These are phyloP conservation scores for Theropithecus gelada DNA, from an alignment of 2,113 vertebrate genomes.

Conservation along the genomic window DNA sequence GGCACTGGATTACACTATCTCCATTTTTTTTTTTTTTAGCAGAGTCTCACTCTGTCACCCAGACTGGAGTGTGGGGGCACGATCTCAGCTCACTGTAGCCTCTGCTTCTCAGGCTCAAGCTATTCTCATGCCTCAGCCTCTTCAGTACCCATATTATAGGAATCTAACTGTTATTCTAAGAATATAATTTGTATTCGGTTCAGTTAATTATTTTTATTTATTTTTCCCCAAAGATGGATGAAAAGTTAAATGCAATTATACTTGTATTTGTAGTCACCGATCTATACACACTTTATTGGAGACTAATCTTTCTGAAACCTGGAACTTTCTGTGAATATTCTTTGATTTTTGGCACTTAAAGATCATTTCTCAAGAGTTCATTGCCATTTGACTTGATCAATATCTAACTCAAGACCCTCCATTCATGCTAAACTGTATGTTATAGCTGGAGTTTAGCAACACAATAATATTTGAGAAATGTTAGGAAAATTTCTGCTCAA, in stretches of 20 bases:
- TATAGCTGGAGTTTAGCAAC: not conserved
- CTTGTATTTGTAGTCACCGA: not conserved
- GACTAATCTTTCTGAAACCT: not conserved
- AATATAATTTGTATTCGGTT: not conserved
- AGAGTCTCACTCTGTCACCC: too few species aligned
- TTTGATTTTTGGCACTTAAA: conserved; percentile 49
- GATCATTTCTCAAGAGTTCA: conserved; percentile 44
- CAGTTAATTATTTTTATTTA: not conserved
- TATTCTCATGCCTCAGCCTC: too few species aligned
- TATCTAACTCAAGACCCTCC: conserved; percentile 15
- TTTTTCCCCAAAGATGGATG: not conserved
- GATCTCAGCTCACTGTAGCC: too few species aligned
- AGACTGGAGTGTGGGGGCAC: too few species aligned
- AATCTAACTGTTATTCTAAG: not conserved
- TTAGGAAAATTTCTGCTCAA: conserved; percentile 25
- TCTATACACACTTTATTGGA: not conserved
- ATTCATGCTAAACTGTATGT: conserved; percentile 28
- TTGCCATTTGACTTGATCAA: conserved; percentile 52
- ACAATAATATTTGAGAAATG: conserved; percentile 46
- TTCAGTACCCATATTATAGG: not conserved
- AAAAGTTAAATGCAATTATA: not conserved
- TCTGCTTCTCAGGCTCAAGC: too few species aligned
- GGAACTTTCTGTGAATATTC: conserved; percentile 43
- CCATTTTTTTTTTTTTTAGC: too few species aligned
- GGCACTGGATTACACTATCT: not conserved